Evolutionary conservation across 2,888 invertebrate genomes (phyloP), one percentile per base, ranked within the genome.

Genomic region (Aethes cnicana): DNA sequence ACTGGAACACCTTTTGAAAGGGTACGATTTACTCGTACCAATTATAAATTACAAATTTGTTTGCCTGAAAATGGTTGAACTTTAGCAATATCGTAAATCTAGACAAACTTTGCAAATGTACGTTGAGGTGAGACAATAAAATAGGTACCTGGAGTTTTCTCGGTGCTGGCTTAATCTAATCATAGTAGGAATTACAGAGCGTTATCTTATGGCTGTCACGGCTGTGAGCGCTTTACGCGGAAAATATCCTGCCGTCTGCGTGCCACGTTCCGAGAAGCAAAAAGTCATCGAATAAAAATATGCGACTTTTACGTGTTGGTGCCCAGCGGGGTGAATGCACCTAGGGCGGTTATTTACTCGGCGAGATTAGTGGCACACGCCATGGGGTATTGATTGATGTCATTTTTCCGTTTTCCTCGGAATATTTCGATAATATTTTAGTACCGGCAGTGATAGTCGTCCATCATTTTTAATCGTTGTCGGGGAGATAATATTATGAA

Each of bases 321-420:
- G 11, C 18, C n/a, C n/a, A 35, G 37, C 43, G 52, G 66, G 69
- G 69, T 73, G 68, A 77, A 74, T 72, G 76, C 70, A 70, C 74
- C 49, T 33, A 11, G 25, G 25, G 44, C 16, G 41, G 26, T 67
- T 73, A 56, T 64, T 59, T 57, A 50, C 47, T 65, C 53, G 54
- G 36, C 57, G 54, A 61, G 62, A 76, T 73, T 73, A 73, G 64
- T 68, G 68, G 71, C 67, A 56, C 69, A 70, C 64, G 70, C 63
- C 66, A 70, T 69, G 58, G 56, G 62, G 63, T 66, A 81, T 82
- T 80, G 82, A 84, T 84, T 81, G 72, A 71, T 79, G 72, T 67
- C 60, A 70, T 64, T 72, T 74, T 77, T 75, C 70, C 68, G 56
- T 54, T 58, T 54, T 57, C 56, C 54, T 61, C 47, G 43, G 54